Base-by-base conservation (phyloP, 2,888 invertebrate genomes). In the Metopia argyrocephala region DNA sequence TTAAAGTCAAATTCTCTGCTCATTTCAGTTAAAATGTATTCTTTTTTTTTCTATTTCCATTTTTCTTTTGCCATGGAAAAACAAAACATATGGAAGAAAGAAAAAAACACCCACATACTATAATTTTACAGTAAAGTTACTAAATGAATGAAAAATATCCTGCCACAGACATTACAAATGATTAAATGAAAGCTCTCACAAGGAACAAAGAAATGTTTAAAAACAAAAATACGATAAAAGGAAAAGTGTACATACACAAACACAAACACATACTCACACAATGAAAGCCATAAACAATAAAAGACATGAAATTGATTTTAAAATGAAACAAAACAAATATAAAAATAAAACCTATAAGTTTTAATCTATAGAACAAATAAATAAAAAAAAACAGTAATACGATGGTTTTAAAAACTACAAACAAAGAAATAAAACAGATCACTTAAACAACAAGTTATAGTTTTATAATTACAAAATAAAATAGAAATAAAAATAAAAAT, bases 101-200 rank as follows among this genome's bases (percentile, higher is more conserved):
- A 78, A 70, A 54, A 62, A n/a, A 64, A 74, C 64, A 78, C 62
- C 71, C 59, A 78, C 69, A 80, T 76, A 73, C 81, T 78, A 81
- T 31, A 75, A 78, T 66, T n/a, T 57, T 81, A 81, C 78, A 81
- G 78, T 57, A 80, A 66, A 80, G 78, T 78, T 76, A 83, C 78
- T 71, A 76, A 68, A 68, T 80, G 74, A 82, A 76, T 59, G 74
- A 75, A 79, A 83, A 79, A 76, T 38, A 74, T 81, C 84, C 76
- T 79, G 83, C 83, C 78, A 79, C 82, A 83, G 76, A 66, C 69
- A 61, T 56, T 65, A 62, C 69, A 68, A 76, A 74, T 75, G 76
- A 45, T 38, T 38, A 57, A 69, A 68, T n/a, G 57, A 38, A 75
- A 38, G 54, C 48, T 64, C 25, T 9, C 15, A 70, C 57, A 70